Conservation (phyloP, 2,113 vertebrate genomes). For the Malurus elegans region DNA sequence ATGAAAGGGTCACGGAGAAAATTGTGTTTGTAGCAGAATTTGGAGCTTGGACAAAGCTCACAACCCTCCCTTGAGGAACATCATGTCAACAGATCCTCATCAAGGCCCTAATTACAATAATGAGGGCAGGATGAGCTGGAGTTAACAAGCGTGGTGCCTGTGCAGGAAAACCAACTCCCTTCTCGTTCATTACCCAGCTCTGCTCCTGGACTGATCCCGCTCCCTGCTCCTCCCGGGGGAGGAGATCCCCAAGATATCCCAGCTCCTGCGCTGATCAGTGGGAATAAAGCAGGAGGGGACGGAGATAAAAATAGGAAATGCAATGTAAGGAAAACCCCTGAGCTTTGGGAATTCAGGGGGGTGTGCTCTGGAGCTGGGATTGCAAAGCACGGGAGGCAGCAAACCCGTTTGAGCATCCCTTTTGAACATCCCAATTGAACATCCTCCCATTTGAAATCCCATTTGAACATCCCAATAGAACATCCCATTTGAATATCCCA, state of each 20-base stretch:
- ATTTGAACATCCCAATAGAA: no score
- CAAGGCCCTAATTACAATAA: background rate
- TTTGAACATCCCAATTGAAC: background rate
- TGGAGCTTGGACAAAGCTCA: background rate
- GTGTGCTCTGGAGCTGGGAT: no score
- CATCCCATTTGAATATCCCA: no score
- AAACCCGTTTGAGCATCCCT: background rate
- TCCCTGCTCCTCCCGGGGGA: background rate
- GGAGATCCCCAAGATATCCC: background rate
- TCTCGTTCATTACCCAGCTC: background rate
- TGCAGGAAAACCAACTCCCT: background rate
- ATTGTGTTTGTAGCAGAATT: background rate
- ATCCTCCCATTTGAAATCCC: no score
- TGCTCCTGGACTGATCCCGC: no score
- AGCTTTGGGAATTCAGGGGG: no score
- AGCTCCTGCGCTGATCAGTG: background rate
- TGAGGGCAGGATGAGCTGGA: background rate
- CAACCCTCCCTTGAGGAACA: background rate
- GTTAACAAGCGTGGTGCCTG: background rate
- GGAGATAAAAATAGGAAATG: background rate
- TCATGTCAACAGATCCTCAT: slow-evolving; percentile 17
- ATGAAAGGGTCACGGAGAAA: background rate
- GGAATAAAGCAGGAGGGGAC: background rate
- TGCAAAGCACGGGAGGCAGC: no score
- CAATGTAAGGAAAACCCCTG: background rate